Conservation (phyloP, 2,797 vertebrate genomes). For the Spinus pinus region DNA sequence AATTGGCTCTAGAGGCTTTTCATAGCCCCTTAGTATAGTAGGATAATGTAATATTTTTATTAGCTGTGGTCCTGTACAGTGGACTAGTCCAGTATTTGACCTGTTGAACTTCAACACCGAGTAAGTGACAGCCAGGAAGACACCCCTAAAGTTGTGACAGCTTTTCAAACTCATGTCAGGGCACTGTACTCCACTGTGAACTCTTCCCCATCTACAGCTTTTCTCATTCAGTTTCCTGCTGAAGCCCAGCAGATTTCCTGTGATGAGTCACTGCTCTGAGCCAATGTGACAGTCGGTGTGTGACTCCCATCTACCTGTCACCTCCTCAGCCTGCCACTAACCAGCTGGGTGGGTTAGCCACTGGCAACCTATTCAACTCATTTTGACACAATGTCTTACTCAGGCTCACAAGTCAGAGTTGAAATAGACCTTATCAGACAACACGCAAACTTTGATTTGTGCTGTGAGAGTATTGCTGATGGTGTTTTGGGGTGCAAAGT, state of each 20-base stretch:
- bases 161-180: neutral
- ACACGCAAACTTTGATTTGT: neutral
- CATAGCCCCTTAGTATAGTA: neutral
- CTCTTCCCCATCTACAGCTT: neutral
- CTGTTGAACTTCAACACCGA: neutral
- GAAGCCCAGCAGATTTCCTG: neutral
- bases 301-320: neutral
- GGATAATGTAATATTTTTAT: neutral
- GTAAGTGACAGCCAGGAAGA: neutral
- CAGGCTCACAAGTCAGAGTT: neutral
- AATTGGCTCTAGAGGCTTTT: neutral
- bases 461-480: neutral
- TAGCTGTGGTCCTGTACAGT: neutral
- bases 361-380: neutral
- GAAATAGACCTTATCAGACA: neutral
- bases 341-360: neutral
- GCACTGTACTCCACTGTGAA: neutral
- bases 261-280: neutral
- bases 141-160: neutral
- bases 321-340: neutral
- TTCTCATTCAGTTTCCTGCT: neutral
- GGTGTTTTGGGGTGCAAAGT: neutral
- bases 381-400: neutral
- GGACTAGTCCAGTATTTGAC: neutral
- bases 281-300: rapidly evolving